Evolutionary conservation across 2,888 invertebrate genomes (phyloP), one percentile per base, ranked within the genome.

Genomic region (Xestia c-nigrum): DNA sequence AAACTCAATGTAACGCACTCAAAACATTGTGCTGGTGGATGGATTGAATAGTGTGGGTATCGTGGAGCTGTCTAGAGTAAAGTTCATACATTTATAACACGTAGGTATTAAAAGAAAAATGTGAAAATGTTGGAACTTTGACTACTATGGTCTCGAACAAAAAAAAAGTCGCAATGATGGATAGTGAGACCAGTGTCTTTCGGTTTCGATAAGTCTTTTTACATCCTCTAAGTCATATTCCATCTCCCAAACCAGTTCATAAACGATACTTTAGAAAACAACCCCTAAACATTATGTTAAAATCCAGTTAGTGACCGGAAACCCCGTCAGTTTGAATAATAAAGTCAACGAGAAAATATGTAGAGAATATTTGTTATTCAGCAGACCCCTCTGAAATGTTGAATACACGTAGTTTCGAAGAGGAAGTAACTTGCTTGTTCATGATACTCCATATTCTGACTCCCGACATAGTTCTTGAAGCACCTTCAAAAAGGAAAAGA

Each of bases 231-330:
- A 21, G 5, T 14, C 6, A 10, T 61, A 67, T 76, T 67, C 21
- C 43, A 55, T 10, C 40, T 10, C 21, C 40, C 38, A 59, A 83
- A 47, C 46, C 31, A 38, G 46, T 69, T 57, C 47, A 78, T 80
- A 78, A 78, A 83, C 78, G 55, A 61, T 78, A 78, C 66, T 80
- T 80, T n/a, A 40, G 40, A 66, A 78, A 78, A 61, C 65, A 47
- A 61, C 38, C 31, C 14, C 59, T 50, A 70, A 83, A 78, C 61
- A 38, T 61, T 38, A 78, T 80, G 67, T 74, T 84, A 59, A 80
- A 84, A 67, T 43, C 85, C 67, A 70, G 73, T 80, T 71, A 74
- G 70, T 64, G 81, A 64, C 81, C 81, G 81, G 81, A 85, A 80
- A 80, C 74, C 59, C 63, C 46, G 64, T 64, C 64, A 74, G 63